Evolutionary conservation across 2,113 vertebrate species (phyloP).

Genomic region (Cyanoramphus novaezelandiae): DNA sequence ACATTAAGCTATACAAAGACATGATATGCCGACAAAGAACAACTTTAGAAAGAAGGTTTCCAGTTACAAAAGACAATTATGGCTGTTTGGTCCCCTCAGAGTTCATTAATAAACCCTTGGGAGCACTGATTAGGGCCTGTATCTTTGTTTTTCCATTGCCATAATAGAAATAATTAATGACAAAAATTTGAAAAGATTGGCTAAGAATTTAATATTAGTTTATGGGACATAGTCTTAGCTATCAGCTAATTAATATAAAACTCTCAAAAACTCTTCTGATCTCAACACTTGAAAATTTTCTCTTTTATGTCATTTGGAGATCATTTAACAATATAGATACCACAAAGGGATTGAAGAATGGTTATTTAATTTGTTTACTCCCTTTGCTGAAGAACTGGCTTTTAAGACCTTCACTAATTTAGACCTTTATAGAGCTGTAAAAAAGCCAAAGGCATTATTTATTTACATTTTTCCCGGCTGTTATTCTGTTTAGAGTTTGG

Average conservation of each 20-base stretch:
- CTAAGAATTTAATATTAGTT: neutral
- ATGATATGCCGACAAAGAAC: constrained; percentile 4
- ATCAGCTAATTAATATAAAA: constrained; percentile 11
- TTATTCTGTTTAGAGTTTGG: neutral
- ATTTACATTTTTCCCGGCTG: neutral
- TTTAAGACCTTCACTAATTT: neutral
- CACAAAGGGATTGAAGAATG: neutral
- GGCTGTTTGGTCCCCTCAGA: neutral
- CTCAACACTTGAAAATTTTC: neutral
- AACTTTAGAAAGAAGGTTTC: neutral
- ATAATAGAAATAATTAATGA: constrained; percentile 10
- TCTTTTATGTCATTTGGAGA: neutral
- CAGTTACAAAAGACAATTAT: neutral
- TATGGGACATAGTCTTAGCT: neutral
- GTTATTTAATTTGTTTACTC: constrained; percentile 6
- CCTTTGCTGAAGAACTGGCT: neutral
- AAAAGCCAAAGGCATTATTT: neutral
- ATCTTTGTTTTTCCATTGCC: neutral
- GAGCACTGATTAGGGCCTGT: neutral
- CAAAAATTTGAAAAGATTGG: neutral
- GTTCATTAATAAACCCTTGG: constrained; percentile 23
- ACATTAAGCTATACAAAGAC: constrained; percentile 7
- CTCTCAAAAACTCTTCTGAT: neutral
- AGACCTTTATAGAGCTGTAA: neutral
- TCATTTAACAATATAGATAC: neutral